Conservation (phyloP, 2,888 invertebrate genomes). For the Drosophila paracracens region DNA sequence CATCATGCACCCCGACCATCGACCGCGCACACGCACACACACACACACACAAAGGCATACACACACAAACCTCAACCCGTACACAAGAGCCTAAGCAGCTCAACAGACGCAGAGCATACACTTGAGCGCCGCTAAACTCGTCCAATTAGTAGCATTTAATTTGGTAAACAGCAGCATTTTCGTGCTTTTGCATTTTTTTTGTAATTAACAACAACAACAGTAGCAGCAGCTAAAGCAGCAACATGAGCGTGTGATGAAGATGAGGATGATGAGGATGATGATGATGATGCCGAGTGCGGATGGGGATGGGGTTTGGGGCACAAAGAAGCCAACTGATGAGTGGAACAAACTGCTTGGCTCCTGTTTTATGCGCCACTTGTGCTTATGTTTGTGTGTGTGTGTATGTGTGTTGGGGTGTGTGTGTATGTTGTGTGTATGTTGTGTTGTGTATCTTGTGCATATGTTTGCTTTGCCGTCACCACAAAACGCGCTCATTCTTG, state of each 20-base stretch:
- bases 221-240: conserved; percentile 18
- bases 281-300: conserved; percentile 13
- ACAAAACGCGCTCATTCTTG: conserved; percentile 43
- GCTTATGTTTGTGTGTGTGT: conserved; percentile 34
- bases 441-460: conserved; percentile 52
- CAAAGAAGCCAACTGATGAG: conserved; percentile 46
- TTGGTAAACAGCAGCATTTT: conserved; percentile 80
- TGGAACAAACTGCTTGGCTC: conserved; percentile 49
- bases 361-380: conserved; percentile 55
- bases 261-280: conserved; percentile 16
- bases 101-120: conserved; percentile 68
- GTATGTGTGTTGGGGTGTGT: conserved; percentile 45
- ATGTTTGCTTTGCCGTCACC: conserved; percentile 58
- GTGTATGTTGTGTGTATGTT: conserved; percentile 15
- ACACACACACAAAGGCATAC: neutral
- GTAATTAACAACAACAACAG: conserved; percentile 68
- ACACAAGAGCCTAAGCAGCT: conserved; percentile 55
- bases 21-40: conserved; percentile 12
- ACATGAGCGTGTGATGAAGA: conserved; percentile 31
- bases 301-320: neutral
- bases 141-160: conserved; percentile 81
- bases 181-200: conserved; percentile 80
- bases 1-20: conserved; percentile 1
- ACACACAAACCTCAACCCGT: conserved; percentile 5
- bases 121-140: conserved; percentile 79